Evolutionary conservation across 2,888 invertebrate genomes (phyloP), one percentile per base, ranked within the genome.

Genomic region (Nomada lathburiana): DNA sequence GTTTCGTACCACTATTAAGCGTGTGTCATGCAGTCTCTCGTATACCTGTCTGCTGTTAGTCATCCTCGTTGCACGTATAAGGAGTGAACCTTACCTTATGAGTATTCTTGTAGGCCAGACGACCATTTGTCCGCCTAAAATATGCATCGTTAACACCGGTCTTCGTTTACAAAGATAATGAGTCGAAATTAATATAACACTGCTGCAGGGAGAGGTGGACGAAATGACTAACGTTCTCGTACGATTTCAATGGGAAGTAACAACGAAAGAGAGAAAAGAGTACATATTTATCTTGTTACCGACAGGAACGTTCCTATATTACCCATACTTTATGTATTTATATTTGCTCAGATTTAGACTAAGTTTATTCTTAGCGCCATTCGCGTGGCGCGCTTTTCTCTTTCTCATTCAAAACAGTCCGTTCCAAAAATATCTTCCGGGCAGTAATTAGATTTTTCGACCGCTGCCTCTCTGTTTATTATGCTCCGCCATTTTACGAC

Each of bases 21-120:
- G 75, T 84, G 82, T 86, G 85, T 87, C 87, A 86, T 82, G 82
- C 52, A 47, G 57, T 73, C 62, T 77, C 52, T 36, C 36, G 36
- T 36, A 65, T 78, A 52, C 76, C 65, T 76, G 26, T 26, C 26
- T 26, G 63, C 26, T 26, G 63, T 85, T 87, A 86, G 78, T 86
- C 83, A 86, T 86, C 76, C 50, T 78, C 20, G 42, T 63, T 71
- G 50, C 42, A 26, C 68, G 10, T 78, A 80, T 52, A 86, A 78
- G 76, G 71, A 74, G 59, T 20, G 53, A 53, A 74, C 42, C 76
- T 75, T 69, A 76, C 81, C 65, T 64, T 75, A 3, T n/a, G 13
- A 20, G 18, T 67, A 23, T 50, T 55, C 69, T 69, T 70, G 53
- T 71, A 7, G 13, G 23, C 62, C 10, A 44, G 62, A 47, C 55